These are phyloP conservation scores for Cheilosia scutellata DNA, from an alignment of 2,888 invertebrate species.

Conservation along the genomic window DNA sequence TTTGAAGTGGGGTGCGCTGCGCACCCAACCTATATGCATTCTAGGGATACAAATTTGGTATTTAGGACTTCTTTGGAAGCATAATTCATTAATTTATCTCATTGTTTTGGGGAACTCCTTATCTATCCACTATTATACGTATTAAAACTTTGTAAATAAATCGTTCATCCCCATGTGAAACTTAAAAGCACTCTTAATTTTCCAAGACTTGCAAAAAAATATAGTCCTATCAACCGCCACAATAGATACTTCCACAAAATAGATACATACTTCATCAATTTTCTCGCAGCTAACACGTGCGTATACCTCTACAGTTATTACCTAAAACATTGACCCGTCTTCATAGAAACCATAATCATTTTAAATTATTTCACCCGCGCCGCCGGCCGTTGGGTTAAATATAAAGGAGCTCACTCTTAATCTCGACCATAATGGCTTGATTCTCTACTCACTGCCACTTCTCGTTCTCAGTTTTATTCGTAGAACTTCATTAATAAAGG, in stretches of 20 bases:
- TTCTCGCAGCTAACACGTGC: conserved; percentile 26
- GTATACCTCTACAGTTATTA: neutral
- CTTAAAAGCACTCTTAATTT: conserved; percentile 6
- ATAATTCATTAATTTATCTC: no score
- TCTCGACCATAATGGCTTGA: conserved; percentile 61
- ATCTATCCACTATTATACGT: neutral
- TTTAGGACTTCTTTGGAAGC: no score
- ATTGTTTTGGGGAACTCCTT: neutral
- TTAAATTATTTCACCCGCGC: conserved; percentile 55
- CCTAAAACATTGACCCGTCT: conserved; percentile 52
- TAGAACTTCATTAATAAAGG: conserved; percentile 72
- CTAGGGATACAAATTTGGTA: no score
- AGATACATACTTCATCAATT: conserved; percentile 48
- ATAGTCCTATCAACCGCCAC: conserved; percentile 13
- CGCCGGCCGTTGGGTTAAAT: conserved; percentile 38
- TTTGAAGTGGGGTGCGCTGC: no score
- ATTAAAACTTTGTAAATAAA: neutral
- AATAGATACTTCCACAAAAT: conserved; percentile 22
- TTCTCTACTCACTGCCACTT: conserved; percentile 42
- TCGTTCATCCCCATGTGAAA: neutral
- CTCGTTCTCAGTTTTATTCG: conserved; percentile 49
- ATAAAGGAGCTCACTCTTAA: conserved; percentile 28
- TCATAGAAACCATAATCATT: conserved; percentile 66
- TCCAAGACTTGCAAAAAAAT: conserved; percentile 11
- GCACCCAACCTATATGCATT: no score